Base-by-base conservation (phyloP, 2,797 vertebrate species). In the Simalia tracyae region DNA sequence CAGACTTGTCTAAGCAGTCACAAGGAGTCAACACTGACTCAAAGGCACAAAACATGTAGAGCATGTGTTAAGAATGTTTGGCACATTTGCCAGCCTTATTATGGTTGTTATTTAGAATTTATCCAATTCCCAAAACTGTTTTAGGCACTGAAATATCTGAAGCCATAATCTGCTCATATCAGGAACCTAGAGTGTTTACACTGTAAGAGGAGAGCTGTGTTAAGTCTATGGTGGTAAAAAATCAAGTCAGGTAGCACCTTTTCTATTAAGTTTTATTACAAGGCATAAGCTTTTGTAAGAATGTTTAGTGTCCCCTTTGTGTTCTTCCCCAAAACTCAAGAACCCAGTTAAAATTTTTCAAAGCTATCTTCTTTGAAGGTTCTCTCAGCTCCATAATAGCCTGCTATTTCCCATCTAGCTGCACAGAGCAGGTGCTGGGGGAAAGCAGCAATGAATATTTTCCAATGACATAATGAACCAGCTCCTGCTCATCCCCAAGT, bases 91-190 rank as follows among this genome's bases (percentile, higher is more conserved):
- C 72, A 81, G 9, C 72, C 3, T 46, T 42, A 3, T 42, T 46
- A 11, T 46, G 72, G 36, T 24, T 81, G 36, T 11, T 11, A 81
- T 81, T 81, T 42, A 46, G 36, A 81, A 81, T 17, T 4, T 15
- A 6, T 28, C 2, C 26, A 54, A n/a, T n/a, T 57, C 14, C 28
- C 24, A n/a, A n/a, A 85, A 85, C 84, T 15, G 14, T 85, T 85
- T 85, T 85, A 28, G 26, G 2, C 54, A 28, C 28, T 4, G 15
- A 56, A 57, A 15, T 95, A 95, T 95, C 95, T 57, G 11, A 31
- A 91, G 14, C 11, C 11, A 24, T 15, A 22, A n/a, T 42, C 0
- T 42, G 72, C 72, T 36, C 12, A 61, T 87, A 15, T 63, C 31
- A 87, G 17, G 59, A 87, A 61, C 36, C 57, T 61, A 12, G 17